phyloP scores from a whole-genome alignment of 2,113 vertebrate species.

The Elanus axillaris region DNA sequence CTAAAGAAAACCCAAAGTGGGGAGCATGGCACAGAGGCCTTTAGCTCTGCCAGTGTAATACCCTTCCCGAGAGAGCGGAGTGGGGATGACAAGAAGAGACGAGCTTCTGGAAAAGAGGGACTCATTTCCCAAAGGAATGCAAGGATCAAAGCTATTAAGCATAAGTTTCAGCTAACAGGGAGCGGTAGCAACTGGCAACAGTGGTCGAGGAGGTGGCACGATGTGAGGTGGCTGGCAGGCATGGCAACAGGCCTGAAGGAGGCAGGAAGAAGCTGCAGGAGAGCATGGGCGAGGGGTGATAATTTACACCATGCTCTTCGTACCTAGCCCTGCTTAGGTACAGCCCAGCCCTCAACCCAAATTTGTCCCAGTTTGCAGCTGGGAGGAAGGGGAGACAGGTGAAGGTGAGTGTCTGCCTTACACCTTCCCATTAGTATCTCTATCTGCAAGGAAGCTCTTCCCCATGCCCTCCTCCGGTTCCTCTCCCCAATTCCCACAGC shows the following conservation, averaged over 20 bases:
- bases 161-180: not conserved
- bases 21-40: not conserved
- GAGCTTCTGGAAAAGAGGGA: not conserved
- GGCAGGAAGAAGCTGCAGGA: not conserved
- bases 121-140: not conserved
- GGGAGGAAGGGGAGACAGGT: not conserved
- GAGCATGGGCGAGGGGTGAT: not conserved
- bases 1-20: not conserved
- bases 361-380: not conserved
- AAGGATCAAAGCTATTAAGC: not conserved
- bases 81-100: not conserved
- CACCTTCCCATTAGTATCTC: not conserved
- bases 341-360: not conserved
- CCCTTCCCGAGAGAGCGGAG: not conserved
- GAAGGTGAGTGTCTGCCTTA: not conserved
- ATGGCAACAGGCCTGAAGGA: not conserved
- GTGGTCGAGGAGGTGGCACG: fast-evolving
- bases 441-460: not conserved
- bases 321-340: not conserved
- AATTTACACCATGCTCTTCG: not conserved
- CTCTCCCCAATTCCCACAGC: not conserved
- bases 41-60: not conserved
- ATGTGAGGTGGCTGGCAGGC: not conserved
- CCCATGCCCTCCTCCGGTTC: not conserved
- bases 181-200: not conserved